A percentile compares a stretch with the other conserved stretches of the same genome.
These are phyloP conservation scores for Gallinago nigripennis DNA, from an alignment of 2,797 vertebrate genomes.

Conservation along the genomic window DNA sequence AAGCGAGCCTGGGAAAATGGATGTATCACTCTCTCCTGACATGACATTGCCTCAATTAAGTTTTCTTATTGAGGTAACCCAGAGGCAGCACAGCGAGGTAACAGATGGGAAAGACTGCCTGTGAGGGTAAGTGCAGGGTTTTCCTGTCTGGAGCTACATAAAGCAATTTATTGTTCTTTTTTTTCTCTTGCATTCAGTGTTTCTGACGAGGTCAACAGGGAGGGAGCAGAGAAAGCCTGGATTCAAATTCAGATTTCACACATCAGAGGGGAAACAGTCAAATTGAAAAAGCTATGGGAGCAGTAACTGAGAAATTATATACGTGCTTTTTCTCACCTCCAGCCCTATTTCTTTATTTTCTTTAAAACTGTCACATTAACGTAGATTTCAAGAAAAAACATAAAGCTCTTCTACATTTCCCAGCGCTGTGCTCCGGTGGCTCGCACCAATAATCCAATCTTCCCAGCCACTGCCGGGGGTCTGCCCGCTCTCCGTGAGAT, in stretches of 20 bases:
- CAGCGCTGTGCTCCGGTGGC: background rate
- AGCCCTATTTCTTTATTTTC: background rate
- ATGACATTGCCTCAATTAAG: background rate
- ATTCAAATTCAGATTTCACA: background rate
- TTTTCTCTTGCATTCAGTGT: background rate
- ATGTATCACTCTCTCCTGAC: background rate
- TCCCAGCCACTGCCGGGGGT: background rate
- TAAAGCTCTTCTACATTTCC: background rate
- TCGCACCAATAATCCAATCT: background rate
- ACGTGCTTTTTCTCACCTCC: slow-evolving; percentile 3
- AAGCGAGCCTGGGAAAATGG: background rate
- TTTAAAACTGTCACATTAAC: background rate
- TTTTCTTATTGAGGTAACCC: background rate
- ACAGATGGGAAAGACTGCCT: background rate
- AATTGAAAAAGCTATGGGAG: background rate
- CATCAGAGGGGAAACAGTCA: background rate
- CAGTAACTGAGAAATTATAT: background rate
- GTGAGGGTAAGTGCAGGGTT: background rate
- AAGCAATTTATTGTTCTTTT: slow-evolving; percentile 39
- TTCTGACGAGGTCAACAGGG: slow-evolving; percentile 20
- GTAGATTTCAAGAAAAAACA: background rate
- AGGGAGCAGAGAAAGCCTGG: background rate
- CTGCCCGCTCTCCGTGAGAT: background rate
- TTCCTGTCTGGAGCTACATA: background rate
- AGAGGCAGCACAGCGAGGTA: background rate